phyloP scores from a whole-genome alignment of 2,888 invertebrate genomes.

The Brenthis hecate region DNA sequence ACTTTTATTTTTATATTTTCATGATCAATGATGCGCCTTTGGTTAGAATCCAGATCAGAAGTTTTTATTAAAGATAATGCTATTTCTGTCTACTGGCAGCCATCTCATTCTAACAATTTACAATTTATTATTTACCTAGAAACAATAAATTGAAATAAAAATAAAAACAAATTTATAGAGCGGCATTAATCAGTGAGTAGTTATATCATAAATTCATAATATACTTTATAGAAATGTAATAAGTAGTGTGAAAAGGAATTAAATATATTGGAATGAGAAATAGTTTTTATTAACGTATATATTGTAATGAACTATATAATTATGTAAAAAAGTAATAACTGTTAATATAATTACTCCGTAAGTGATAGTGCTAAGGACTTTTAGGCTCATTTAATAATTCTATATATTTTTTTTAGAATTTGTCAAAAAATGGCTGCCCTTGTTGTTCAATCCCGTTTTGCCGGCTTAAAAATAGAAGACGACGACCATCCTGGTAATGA shows the following conservation, averaged over 20 bases:
- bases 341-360: neutral
- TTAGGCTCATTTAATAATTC: neutral
- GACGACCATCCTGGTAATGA: conserved; percentile 79
- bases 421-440: conserved; percentile 82
- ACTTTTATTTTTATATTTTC: conserved; percentile 11
- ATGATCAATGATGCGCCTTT: neutral
- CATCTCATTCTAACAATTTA: conserved; percentile 26
- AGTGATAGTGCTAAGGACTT: neutral
- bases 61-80: conserved; percentile 12
- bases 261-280: too few species aligned
- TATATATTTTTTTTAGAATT: conserved; percentile 23
- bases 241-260: neutral
- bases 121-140: conserved; percentile 24
- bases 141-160: conserved; percentile 24
- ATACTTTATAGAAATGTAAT: neutral
- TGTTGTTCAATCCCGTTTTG: conserved; percentile 88
- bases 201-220: neutral
- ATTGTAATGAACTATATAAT: too few species aligned
- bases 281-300: too few species aligned
- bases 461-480: conserved; percentile 88
- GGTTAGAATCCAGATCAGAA: conserved; percentile 7
- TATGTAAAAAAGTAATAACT: too few species aligned
- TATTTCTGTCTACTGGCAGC: conserved; percentile 17
- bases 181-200: conserved; percentile 5
- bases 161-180: conserved; percentile 16